Evolutionary conservation across 2,113 vertebrate genomes (phyloP), one percentile per base, ranked within the genome.

Genomic region (Oncorhynchus clarkii): DNA sequence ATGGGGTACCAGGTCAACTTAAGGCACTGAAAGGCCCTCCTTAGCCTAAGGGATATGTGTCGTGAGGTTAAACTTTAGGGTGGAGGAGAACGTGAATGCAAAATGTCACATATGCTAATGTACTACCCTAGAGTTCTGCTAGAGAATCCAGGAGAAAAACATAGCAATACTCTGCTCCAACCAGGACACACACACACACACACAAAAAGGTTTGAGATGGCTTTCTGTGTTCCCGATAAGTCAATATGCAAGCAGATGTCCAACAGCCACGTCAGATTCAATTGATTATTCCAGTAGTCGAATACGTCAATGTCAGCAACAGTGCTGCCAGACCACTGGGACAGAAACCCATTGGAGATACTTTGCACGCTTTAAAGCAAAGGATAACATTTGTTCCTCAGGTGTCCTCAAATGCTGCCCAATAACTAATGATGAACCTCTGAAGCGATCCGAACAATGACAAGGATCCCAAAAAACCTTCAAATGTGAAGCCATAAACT

Each of bases 341-440:
- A 81, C 22, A 39, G 22, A 64, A 24, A 81, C 70, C 62, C 84
- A 71, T 27, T 76, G 71, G 45, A 82, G 39, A 57, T 67, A 76
- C 14, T 20, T 60, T 20, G 70, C 59, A 29, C 26, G 76, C 68
- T 49, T 0, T 29, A 16, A 29, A n/a, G 79, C 81, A 51, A 72
- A 85, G 62, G 81, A 86, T 77, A 80, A 79, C 80, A 84, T 88
- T 80, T 88, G 85, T 73, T 82, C 71, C 75, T 78, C 24, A 76
- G 78, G 72, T 81, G 73, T 67, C 16, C 83, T 22, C 1, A 69
- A 74, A 74, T 7, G 34, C 0, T 73, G 12, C 26, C 14, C 51
- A 16, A 54, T 16, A 8, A 54, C 12, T 1, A 71, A 73, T 1
- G 31, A 64, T 62, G 62, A 79, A 82, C 76, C 45, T 11, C 59